Conservation (phyloP, 2,888 invertebrate genomes). For the Drosophila mercatorum region DNA sequence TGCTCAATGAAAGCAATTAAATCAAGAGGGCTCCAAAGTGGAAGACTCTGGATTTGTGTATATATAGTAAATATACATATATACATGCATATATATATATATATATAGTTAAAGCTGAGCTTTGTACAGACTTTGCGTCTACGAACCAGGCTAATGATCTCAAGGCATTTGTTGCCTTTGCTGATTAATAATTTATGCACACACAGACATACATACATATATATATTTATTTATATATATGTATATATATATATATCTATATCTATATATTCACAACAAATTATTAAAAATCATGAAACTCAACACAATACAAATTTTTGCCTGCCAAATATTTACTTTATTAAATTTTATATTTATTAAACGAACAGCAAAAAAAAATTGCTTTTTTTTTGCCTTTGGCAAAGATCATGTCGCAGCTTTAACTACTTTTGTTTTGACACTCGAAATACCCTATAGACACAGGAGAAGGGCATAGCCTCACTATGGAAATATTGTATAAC, state of each 20-base stretch:
- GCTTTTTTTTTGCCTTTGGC: conserved; percentile 1
- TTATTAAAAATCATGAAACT: conserved; percentile 59
- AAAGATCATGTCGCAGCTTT: conserved; percentile 16
- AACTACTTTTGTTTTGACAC: conserved; percentile 8
- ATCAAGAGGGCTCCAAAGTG: conserved; percentile 58
- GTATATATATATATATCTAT: conserved; percentile 18
- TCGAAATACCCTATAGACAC: conserved; percentile 13
- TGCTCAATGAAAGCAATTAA: conserved; percentile 78
- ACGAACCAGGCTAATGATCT: conserved; percentile 50
- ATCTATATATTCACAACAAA: conserved; percentile 9
- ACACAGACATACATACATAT: not conserved
- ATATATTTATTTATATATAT: not conserved
- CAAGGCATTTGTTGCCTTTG: conserved; percentile 37
- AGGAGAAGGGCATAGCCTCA: not conserved
- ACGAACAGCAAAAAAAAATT: conserved; percentile 10
- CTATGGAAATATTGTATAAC: not conserved
- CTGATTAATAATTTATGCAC: conserved; percentile 61
- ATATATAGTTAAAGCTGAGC: conserved; percentile 3
- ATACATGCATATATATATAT: too few species aligned
- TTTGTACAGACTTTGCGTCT: conserved; percentile 14
- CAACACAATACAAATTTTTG: conserved; percentile 43
- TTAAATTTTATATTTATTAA: conserved; percentile 46
- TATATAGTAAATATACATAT: not conserved
- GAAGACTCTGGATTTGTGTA: conserved; percentile 29
- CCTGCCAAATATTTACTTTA: conserved; percentile 66